Base-by-base conservation (phyloP, 2,113 vertebrate species). In the Pelmatolapia mariae region DNA sequence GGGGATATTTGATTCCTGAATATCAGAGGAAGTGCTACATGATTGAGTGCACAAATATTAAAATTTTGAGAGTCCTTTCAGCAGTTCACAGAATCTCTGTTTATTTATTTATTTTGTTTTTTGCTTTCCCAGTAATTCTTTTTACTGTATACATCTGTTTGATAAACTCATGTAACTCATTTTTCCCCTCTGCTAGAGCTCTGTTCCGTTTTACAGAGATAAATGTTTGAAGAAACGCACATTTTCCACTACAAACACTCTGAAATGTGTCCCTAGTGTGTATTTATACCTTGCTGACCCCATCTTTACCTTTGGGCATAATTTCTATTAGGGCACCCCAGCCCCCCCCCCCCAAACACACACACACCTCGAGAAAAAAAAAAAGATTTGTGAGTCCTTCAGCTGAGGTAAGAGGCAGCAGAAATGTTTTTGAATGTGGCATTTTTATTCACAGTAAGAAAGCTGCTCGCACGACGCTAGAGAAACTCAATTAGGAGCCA, bases 21-120 rank as follows among this genome's bases (percentile, higher is more conserved):
- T 89, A 93, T 92, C 88, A 85, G 87, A 82, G 68, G 19, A 91
- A 94, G 88, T 40, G 89, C 68, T 91, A 78, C 83, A 78, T 93
- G 92, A 93, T 91, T 90, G 90, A 95, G 87, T 89, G 83, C 87
- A 85, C 52, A 92, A 88, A 95, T 94, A 90, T 89, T 93, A 89
- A 85, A 89, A 91, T 91, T 91, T 93, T 83, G 87, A 94, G 88
- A 89, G 86, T 87, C 79, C 61, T 93, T 89, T 88, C 40, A 53
- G 87, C 86, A 73, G 80, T 83, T 68, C 83, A 86, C 53, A 76
- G 88, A 87, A 90, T 90, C 52, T 63, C 38, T 66, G 82, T 78
- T 91, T 66, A 22, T 66, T 36, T 61, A 61, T 61, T 33, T 38
- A 66, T 66, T 54, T 26, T 0, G 2, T 12, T 19, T 50, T 56